Percentiles rank a stretch among this genome's conserved stretches.
Evolutionary conservation across 2,888 invertebrate species (phyloP).

Genomic region (Rhodophaea formosa): DNA sequence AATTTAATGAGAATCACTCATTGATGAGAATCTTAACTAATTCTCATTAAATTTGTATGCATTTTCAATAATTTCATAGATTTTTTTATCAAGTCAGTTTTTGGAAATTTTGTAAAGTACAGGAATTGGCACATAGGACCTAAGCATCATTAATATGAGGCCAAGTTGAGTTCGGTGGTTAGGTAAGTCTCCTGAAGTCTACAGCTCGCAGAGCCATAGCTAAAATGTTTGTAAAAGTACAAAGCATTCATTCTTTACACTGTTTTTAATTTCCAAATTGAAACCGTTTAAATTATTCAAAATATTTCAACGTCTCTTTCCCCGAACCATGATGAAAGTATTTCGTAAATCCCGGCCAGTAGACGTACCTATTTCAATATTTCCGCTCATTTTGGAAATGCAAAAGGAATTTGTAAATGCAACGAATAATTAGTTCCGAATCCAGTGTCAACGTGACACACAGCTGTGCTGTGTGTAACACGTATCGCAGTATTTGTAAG

Average conservation of each 20-base stretch:
- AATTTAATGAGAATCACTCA: too few relatives aligned
- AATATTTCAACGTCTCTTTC: background rate
- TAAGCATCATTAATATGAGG: too few relatives aligned
- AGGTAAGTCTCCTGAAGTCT: too few relatives aligned
- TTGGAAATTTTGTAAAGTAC: too few relatives aligned
- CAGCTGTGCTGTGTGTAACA: constrained; percentile 1
- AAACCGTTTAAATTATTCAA: constrained; percentile 1
- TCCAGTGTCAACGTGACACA: constrained; percentile 42
- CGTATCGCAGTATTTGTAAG: too few relatives aligned
- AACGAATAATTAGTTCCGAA: constrained; percentile 71
- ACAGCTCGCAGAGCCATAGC: too few relatives aligned
- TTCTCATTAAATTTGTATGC: too few relatives aligned
- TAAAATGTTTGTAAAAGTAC: background rate
- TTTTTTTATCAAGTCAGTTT: too few relatives aligned
- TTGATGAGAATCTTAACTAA: too few relatives aligned
- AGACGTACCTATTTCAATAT: constrained; percentile 59
- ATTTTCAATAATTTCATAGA: too few relatives aligned
- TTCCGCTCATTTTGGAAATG: constrained; percentile 59
- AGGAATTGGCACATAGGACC: too few relatives aligned
- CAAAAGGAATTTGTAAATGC: constrained; percentile 74
- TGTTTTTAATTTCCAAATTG: background rate
- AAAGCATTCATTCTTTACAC: background rate
- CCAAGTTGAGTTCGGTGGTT: too few relatives aligned
- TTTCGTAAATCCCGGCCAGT: constrained; percentile 41
- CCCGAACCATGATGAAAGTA: constrained; percentile 31